Percentiles rank a stretch among this genome's conserved stretches.
Conservation (phyloP, 2,888 invertebrate species). For the Brenthis daphne region DNA sequence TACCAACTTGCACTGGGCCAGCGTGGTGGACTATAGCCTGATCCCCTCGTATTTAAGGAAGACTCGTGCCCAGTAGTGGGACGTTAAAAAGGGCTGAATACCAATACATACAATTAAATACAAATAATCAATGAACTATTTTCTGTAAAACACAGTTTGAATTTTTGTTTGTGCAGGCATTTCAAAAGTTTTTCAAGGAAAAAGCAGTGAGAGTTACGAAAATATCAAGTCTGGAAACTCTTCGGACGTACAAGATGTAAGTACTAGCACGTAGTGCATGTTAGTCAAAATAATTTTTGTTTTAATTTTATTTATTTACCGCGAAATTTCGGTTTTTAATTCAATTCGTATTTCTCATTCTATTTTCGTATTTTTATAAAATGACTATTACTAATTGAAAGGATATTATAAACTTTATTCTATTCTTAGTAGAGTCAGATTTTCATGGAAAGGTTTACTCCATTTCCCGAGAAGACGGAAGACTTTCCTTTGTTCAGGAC, state of each 20-base stretch:
- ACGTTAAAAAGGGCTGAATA: no score
- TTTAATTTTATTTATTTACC: not conserved
- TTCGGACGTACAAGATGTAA: slow-evolving; percentile 71
- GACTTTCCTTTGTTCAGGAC: no score
- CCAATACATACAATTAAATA: not conserved
- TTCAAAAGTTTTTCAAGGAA: slow-evolving; percentile 88
- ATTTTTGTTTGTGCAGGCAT: slow-evolving; percentile 67
- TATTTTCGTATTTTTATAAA: no score
- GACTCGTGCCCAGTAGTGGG: no score
- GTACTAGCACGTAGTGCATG: slow-evolving; percentile 36
- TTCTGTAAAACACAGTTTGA: not conserved
- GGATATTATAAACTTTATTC: no score
- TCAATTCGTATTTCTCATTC: not conserved
- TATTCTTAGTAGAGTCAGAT: no score
- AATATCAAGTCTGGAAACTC: slow-evolving; percentile 62
- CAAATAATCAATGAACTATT: not conserved
- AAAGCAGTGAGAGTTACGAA: slow-evolving; percentile 63
- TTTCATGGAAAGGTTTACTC: no score
- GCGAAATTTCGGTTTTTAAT: not conserved
- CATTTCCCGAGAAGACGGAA: no score
- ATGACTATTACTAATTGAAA: no score
- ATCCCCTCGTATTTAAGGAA: no score
- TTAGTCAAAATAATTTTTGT: not conserved
- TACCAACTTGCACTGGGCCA: no score
- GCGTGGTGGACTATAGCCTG: no score